Base-by-base conservation (phyloP, 2,797 vertebrate species). In the Lacerta viridis region DNA sequence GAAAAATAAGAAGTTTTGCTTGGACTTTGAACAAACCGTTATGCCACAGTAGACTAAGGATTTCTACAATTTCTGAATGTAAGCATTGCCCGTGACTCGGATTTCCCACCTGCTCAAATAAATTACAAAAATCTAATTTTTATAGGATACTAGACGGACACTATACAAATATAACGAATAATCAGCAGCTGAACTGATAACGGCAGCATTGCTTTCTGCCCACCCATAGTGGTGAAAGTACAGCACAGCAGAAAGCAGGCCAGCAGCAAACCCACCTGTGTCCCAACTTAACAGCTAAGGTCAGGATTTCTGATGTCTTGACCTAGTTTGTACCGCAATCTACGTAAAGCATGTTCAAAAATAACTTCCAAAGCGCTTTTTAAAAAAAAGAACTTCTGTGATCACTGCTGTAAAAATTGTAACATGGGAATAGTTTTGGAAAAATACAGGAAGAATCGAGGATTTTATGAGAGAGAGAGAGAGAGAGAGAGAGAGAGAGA, bases 101-200 rank as follows among this genome's bases (percentile, higher is more conserved):
- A 84, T 29, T 86, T 55, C 25, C 33, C 46, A 92, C 74, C 33
- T n/a, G 15, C 72, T 90, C 87, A 94, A 91, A 94, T 87, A 87
- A 91, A 91, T 80, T 79, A 50, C 41, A 91, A 61, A 90, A 89
- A 11, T 91, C 29, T 9, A 20, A 61, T 23, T 75, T 64, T 55
- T 25, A 13, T 7, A 11, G 69, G 1, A 8, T 29, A 76, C 18
- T 76, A 75, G 23, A 50, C 2, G 7, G 25, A 78, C 29, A 27
- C 23, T 77, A 77, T 46, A 46, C 3, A 39, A 36, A 41, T 36
- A 7, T 46, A 7, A 7, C 59, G 5, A 59, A 55, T 18, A 55
- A 29, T 17, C 25, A 29, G 25, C 43, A 29, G 43, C 29, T n/a
- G 2, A 59, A 7, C 78, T 80, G 46, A 27, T 79, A 29, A 17